Percentiles rank a stretch among this genome's conserved stretches.
Evolutionary conservation across 2,888 invertebrate species (phyloP).

Genomic region (Heliothis peltigera): DNA sequence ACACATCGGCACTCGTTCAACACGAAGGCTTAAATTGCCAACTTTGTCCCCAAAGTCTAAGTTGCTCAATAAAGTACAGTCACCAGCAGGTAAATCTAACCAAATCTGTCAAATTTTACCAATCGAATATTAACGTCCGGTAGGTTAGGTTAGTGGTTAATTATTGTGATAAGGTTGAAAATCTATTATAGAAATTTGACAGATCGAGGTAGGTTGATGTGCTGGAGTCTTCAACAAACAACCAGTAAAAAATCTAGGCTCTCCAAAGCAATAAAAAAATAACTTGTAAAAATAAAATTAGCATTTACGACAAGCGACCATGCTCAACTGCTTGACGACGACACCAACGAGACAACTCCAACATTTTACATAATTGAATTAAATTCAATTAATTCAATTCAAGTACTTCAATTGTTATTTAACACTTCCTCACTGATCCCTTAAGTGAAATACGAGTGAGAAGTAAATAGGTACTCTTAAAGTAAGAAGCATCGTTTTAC

Average conservation of each 20-base stretch:
- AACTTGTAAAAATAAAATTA: neutral
- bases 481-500: slow-evolving; percentile 51
- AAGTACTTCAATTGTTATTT: slow-evolving; percentile 10
- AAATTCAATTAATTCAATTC: slow-evolving; percentile 7
- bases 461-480: slow-evolving; percentile 50
- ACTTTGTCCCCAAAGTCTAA: neutral
- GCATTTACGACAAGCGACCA: neutral
- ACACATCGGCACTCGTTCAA: too few relatives aligned
- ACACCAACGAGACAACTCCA: neutral
- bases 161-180: too few relatives aligned
- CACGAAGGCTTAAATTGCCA: neutral
- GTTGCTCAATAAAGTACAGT: neutral
- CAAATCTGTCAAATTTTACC: too few relatives aligned
- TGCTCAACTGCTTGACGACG: neutral
- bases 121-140: too few relatives aligned
- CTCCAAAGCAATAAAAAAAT: neutral
- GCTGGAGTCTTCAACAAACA: neutral
- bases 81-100: too few relatives aligned
- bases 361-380: slow-evolving; percentile 10
- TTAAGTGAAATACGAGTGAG: slow-evolving; percentile 28
- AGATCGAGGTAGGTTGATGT: too few relatives aligned
- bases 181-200: too few relatives aligned
- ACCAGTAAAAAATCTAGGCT: neutral
- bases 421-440: slow-evolving; percentile 17
- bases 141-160: too few relatives aligned